Percentiles rank a stretch among this genome's conserved stretches.
phyloP scores from a whole-genome alignment of 35 echinoderm and acorn worm genomes.

The Apostichopus japonicus region DNA sequence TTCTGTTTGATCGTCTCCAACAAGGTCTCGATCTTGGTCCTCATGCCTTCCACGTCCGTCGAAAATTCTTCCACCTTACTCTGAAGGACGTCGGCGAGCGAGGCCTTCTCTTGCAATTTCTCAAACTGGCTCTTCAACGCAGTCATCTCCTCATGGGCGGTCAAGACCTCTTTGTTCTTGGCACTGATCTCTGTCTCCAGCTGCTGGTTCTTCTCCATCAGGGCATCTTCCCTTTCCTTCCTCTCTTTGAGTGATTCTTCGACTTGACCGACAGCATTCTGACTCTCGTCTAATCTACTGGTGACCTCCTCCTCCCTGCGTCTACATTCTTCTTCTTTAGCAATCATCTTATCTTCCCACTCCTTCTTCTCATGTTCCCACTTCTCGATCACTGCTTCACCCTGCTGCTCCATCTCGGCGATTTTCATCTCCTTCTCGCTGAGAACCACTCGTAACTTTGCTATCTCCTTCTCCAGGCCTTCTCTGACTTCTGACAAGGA shows the following conservation, averaged over 20 bases:
- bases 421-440: constrained; percentile 66
- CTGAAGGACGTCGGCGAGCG: constrained; percentile 36
- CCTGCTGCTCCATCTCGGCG: constrained; percentile 59
- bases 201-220: constrained; percentile 63
- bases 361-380: constrained; percentile 59
- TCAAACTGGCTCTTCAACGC: constrained; percentile 43
- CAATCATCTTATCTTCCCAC: constrained; percentile 18
- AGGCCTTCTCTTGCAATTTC: constrained; percentile 45
- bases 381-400: constrained; percentile 24
- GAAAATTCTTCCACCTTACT: constrained; percentile 50
- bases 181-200: constrained; percentile 80
- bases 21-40: constrained; percentile 63
- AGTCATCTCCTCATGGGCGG: constrained; percentile 65
- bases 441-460: constrained; percentile 54
- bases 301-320: constrained; percentile 35
- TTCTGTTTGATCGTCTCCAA: constrained; percentile 68
- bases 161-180: constrained; percentile 85
- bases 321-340: constrained; percentile 35
- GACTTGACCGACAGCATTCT: constrained; percentile 26
- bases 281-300: constrained; percentile 30
- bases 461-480: constrained; percentile 57
- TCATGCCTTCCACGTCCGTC: constrained; percentile 40
- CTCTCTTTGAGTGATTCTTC: constrained; percentile 53
- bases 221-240: constrained; percentile 47
- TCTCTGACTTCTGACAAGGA: constrained; percentile 70